phyloP scores from a whole-genome alignment of 92 coral and sea anemone genomes.

The Chrysogorgia sp. region DNA sequence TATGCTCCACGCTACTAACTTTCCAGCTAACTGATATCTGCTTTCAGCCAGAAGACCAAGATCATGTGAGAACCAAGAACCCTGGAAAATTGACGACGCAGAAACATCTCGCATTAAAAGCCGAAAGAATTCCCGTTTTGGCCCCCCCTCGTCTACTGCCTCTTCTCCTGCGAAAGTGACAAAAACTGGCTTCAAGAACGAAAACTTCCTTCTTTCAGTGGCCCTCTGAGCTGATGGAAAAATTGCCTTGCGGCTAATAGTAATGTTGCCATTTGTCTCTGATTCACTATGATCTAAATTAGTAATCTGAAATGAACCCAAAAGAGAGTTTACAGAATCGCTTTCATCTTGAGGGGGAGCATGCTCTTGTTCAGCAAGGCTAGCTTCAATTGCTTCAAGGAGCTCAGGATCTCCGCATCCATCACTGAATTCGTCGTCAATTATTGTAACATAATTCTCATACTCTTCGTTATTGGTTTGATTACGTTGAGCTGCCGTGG shows the following conservation, averaged over 20 bases:
- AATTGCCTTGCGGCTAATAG: slow-evolving; percentile 11
- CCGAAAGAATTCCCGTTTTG: no score
- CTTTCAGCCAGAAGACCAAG: neutral
- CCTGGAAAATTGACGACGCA: neutral
- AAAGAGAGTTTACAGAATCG: slow-evolving; percentile 12
- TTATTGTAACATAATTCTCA: neutral
- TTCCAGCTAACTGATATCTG: slow-evolving; percentile 25
- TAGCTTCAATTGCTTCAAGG: neutral
- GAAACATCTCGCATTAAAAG: neutral
- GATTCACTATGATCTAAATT: slow-evolving; percentile 23
- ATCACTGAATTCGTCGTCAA: neutral
- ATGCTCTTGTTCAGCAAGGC: neutral
- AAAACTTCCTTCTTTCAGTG: neutral
- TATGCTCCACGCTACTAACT: no score
- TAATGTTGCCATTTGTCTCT: slow-evolving; percentile 41
- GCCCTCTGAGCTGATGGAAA: slow-evolving; percentile 2
- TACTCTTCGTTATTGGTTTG: neutral
- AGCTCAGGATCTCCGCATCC: neutral
- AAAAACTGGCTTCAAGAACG: slow-evolving; percentile 1
- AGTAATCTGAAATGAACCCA: slow-evolving; percentile 24
- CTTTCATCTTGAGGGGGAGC: neutral
- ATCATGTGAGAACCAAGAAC: neutral
- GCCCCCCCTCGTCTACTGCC: no score
- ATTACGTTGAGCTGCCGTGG: neutral
- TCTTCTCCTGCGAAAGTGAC: no score